These are phyloP conservation scores for Molossus molossus DNA, from an alignment of 2,797 vertebrate genomes.

Conservation along the genomic window DNA sequence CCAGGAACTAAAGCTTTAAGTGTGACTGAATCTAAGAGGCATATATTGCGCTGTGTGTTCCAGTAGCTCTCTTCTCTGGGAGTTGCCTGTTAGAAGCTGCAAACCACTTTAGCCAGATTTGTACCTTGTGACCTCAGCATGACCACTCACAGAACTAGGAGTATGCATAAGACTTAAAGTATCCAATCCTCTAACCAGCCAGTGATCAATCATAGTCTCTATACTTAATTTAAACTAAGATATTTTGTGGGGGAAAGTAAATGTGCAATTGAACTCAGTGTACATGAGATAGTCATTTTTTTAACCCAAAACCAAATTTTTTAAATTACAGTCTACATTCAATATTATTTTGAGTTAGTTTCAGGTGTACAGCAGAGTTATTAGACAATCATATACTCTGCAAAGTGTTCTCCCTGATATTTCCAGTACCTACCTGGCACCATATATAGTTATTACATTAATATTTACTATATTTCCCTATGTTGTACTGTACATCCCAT, in stretches of 20 bases:
- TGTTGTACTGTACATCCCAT: neutral
- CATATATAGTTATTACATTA: neutral
- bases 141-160: neutral
- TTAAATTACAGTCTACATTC: neutral
- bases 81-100: neutral
- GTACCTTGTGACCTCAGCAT: neutral
- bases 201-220: neutral
- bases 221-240: slow-evolving; percentile 6
- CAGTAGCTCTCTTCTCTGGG: neutral
- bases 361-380: neutral
- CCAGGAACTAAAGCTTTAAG: neutral
- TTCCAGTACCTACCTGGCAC: neutral
- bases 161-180: neutral
- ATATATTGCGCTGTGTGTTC: neutral
- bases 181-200: neutral
- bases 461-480: neutral
- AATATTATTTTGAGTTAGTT: neutral
- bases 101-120: neutral
- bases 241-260: neutral
- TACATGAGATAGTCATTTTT: neutral
- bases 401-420: neutral
- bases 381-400: neutral
- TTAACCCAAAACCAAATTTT: neutral
- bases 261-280: neutral
- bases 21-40: slow-evolving; percentile 12